Conservation (phyloP, 2,113 vertebrate genomes). For the Malaclemys terrapin region DNA sequence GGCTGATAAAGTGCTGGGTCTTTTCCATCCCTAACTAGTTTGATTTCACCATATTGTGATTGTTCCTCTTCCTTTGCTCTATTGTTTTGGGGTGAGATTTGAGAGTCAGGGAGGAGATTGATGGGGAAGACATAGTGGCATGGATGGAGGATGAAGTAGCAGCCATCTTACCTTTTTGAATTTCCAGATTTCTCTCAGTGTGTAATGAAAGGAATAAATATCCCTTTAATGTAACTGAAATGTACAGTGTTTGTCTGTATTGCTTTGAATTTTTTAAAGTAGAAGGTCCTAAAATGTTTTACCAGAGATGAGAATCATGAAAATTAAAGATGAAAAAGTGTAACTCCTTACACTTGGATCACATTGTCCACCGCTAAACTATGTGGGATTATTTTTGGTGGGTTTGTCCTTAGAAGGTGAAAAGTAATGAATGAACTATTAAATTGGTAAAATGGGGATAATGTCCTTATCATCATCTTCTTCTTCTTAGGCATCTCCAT, state of each 20-base stretch:
- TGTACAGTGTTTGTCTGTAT: neutral
- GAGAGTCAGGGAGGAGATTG: neutral
- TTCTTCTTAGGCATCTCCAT: neutral
- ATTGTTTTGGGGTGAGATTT: neutral
- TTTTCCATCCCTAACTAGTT: neutral
- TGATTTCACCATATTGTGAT: neutral
- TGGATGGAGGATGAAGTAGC: neutral
- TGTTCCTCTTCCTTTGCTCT: neutral
- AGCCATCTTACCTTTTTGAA: neutral
- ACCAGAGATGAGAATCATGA: rapidly evolving
- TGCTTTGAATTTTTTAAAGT: neutral
- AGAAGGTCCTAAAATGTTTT: neutral
- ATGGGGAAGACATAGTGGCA: neutral
- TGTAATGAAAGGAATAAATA: neutral
- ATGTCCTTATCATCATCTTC: neutral
- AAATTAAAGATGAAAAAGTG: neutral
- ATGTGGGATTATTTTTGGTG: neutral
- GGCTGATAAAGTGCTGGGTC: neutral
- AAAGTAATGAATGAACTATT: neutral
- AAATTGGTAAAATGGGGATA: neutral
- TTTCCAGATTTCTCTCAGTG: neutral
- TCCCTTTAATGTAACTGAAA: neutral
- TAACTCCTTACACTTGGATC: neutral
- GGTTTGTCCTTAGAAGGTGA: neutral
- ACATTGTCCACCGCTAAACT: rapidly evolving